Evolutionary conservation across 1,140 invertebrate genomes (phyloP).

Genomic region (Theocolax elegans): DNA sequence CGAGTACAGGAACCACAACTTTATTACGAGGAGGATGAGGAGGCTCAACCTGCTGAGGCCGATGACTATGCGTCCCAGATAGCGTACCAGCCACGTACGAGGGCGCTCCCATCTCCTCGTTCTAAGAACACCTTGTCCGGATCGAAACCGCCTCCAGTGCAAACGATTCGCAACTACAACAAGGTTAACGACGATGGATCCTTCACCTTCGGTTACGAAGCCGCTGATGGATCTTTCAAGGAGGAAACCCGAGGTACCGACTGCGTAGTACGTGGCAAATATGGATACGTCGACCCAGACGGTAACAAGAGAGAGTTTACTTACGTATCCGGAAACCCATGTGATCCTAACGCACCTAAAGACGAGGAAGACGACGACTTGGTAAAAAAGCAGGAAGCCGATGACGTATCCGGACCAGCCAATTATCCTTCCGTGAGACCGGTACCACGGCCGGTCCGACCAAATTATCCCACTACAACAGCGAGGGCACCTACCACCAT

Average conservation of each 20-base stretch:
- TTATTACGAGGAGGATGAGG: constrained; percentile 62
- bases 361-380: constrained; percentile 75
- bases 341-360: constrained; percentile 82
- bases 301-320: constrained; percentile 89
- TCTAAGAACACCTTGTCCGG: constrained; percentile 68
- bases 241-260: constrained; percentile 87
- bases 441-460: constrained; percentile 58
- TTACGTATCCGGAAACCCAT: constrained; percentile 91
- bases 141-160: constrained; percentile 77
- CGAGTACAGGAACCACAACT: constrained; percentile 58
- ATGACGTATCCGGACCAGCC: constrained; percentile 71
- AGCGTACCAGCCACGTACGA: constrained; percentile 60
- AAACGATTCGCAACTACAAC: constrained; percentile 83
- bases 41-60: constrained; percentile 52
- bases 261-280: constrained; percentile 88
- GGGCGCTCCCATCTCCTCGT: constrained; percentile 61
- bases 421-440: constrained; percentile 74
- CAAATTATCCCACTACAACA: constrained; percentile 65
- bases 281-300: constrained; percentile 89
- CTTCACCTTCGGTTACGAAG: constrained; percentile 89
- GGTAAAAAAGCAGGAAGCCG: constrained; percentile 68
- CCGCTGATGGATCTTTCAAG: constrained; percentile 89
- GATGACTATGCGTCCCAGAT: constrained; percentile 57
- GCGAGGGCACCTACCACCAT: constrained; percentile 72
- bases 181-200: constrained; percentile 87